These are phyloP conservation scores for Theretra japonica DNA, from an alignment of 2,888 invertebrate species.

Conservation along the genomic window DNA sequence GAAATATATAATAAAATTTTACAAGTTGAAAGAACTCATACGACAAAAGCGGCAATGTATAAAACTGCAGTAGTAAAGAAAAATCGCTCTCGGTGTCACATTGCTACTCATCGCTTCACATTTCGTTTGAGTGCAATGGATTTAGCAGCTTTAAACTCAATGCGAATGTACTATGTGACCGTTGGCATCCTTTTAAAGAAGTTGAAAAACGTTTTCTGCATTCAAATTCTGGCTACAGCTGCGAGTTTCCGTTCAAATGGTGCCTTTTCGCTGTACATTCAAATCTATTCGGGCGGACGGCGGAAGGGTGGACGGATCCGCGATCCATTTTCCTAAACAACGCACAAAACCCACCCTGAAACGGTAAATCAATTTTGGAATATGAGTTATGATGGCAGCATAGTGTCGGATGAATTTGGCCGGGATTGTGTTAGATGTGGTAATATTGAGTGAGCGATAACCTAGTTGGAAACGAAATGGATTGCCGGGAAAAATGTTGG, in stretches of 20 bases:
- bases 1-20: too few species aligned
- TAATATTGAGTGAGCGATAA: too few species aligned
- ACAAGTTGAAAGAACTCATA: too few species aligned
- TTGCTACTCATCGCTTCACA: slow-evolving; percentile 14
- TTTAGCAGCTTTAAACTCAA: slow-evolving; percentile 4
- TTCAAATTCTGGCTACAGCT: slow-evolving; percentile 3
- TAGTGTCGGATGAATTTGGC: slow-evolving; percentile 9
- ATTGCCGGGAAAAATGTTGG: too few species aligned
- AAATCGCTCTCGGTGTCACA: neutral
- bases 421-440: neutral
- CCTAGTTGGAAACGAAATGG: too few species aligned
- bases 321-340: neutral
- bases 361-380: neutral
- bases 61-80: neutral
- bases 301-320: neutral
- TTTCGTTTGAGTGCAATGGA: neutral
- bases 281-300: neutral
- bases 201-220: slow-evolving; percentile 14
- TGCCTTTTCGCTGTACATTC: slow-evolving; percentile 8
- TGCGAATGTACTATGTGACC: slow-evolving; percentile 1
- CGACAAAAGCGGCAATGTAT: neutral
- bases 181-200: neutral
- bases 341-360: neutral
- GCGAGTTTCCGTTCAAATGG: neutral
- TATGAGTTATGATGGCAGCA: slow-evolving; percentile 3